Evolutionary conservation across 2,113 vertebrate genomes (phyloP).

Genomic region (Pelvicachromis taeniatus): DNA sequence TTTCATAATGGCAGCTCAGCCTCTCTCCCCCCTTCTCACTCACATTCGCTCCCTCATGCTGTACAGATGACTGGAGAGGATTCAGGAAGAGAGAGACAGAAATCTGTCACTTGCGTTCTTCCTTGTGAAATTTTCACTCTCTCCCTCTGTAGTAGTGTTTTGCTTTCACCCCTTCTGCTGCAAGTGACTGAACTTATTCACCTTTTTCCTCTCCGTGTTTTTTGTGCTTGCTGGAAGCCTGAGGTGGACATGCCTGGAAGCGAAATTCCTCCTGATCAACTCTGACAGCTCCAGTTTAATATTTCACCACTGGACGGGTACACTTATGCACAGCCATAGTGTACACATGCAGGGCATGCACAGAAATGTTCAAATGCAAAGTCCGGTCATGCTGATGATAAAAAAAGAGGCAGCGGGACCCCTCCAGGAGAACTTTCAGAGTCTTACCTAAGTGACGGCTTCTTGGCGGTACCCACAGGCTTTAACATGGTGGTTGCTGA

Average conservation of each 20-base stretch:
- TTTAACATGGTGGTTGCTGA: conserved; percentile 24
- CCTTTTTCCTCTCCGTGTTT: not conserved
- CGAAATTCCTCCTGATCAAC: conserved; percentile 49
- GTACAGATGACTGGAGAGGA: conserved; percentile 9
- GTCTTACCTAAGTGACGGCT: not conserved
- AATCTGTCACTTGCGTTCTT: conserved; percentile 14
- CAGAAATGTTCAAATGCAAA: not conserved
- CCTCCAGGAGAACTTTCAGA: conserved; percentile 1
- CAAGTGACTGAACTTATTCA: conserved; percentile 17
- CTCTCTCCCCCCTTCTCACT: not conserved
- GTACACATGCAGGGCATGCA: not conserved
- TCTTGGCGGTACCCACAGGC: not conserved
- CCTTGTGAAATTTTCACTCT: not conserved
- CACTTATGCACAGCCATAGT: not conserved
- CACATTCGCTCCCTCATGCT: not conserved
- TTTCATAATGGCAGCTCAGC: conserved; percentile 30
- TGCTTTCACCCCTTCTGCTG: not conserved
- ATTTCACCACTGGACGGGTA: conserved; percentile 63
- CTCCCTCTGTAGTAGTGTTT: not conserved
- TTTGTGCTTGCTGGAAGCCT: conserved; percentile 1
- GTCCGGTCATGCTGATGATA: not conserved
- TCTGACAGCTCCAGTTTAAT: conserved; percentile 74
- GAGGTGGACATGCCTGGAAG: conserved; percentile 53
- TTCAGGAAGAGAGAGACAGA: conserved; percentile 11
- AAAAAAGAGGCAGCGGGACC: not conserved